A percentile compares a stretch with the other conserved stretches of the same genome.
phyloP scores from a whole-genome alignment of 2,797 vertebrate genomes.

The Morelia viridis region DNA sequence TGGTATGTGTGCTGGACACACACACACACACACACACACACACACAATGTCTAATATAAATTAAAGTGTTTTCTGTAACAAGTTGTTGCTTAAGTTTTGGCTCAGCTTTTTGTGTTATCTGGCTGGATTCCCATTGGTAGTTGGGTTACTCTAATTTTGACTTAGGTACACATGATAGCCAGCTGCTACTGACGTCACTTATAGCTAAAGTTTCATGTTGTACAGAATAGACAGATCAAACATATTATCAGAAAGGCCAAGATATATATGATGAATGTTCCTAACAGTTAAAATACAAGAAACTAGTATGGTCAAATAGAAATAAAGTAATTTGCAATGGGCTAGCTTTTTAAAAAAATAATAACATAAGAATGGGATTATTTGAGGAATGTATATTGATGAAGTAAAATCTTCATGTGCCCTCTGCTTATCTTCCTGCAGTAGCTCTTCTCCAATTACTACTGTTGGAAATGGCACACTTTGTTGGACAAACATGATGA shows the following conservation, averaged over 20 bases:
- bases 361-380: background rate
- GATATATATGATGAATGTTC: background rate
- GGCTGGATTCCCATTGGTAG: conserved; percentile 32
- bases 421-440: background rate
- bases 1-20: background rate
- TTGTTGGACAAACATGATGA: background rate
- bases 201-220: conserved; percentile 30
- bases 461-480: background rate
- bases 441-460: background rate
- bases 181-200: conserved; percentile 15
- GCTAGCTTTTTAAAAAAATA: background rate
- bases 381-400: background rate
- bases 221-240: conserved; percentile 8
- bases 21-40: background rate
- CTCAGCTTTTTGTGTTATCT: conserved; percentile 1
- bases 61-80: background rate
- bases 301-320: background rate
- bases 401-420: background rate
- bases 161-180: conserved; percentile 34
- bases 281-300: background rate
- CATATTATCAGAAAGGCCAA: background rate
- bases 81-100: background rate
- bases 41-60: background rate
- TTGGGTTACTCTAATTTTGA: conserved; percentile 42
- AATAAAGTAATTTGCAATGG: background rate